phyloP scores from a whole-genome alignment of 2,888 invertebrate species.

The Euclidia mi region DNA sequence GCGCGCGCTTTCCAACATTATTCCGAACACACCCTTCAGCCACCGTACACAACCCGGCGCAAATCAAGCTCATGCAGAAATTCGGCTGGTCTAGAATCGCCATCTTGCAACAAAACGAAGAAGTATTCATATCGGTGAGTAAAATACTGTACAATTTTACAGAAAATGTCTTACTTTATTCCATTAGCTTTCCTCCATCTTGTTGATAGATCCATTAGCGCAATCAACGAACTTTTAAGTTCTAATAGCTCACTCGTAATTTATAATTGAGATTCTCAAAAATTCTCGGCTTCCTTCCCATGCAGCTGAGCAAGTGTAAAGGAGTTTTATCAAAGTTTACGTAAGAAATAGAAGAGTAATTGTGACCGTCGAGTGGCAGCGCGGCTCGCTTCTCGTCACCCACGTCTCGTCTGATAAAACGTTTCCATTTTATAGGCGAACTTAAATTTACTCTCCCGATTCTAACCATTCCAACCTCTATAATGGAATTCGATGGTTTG shows the following conservation, averaged over 20 bases:
- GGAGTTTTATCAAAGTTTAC: constrained; percentile 59
- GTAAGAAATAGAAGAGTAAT: constrained; percentile 67
- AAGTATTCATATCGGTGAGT: constrained; percentile 98
- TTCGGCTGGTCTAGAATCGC: constrained; percentile 99
- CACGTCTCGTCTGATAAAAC: constrained; percentile 62
- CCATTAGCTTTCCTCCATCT: neutral
- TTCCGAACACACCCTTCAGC: constrained; percentile 99
- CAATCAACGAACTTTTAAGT: neutral
- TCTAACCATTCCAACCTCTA: constrained; percentile 48
- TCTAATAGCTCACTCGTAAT: constrained; percentile 10
- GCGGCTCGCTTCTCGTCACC: constrained; percentile 52
- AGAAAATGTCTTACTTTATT: neutral
- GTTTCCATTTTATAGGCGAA: constrained; percentile 63
- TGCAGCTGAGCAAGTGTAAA: constrained; percentile 31
- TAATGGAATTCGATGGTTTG: constrained; percentile 53
- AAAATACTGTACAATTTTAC: neutral
- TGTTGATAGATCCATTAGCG: too few relatives aligned
- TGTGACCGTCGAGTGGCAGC: constrained; percentile 56
- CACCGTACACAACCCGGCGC: constrained; percentile 99
- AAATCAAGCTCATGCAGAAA: constrained; percentile 98
- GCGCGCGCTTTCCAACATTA: constrained; percentile 98
- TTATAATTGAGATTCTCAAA: constrained; percentile 5
- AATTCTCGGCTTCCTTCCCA: constrained; percentile 8
- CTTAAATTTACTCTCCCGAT: constrained; percentile 60
- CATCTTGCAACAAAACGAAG: constrained; percentile 99